Base-by-base conservation (phyloP, 2,797 vertebrate species). In the Leptatherina wallacei region DNA sequence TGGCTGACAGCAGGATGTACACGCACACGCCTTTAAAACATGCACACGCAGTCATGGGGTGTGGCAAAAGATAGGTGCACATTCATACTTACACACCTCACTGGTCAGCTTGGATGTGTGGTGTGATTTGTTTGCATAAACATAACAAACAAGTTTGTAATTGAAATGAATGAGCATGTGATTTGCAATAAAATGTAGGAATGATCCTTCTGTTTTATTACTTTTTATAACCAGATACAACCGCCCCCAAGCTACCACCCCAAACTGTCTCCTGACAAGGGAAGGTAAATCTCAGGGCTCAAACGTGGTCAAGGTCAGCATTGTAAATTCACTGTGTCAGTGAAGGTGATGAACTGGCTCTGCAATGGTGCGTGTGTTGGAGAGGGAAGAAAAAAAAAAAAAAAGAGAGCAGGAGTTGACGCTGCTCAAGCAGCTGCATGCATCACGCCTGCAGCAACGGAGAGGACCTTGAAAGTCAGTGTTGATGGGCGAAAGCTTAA, bases 111-210 rank as follows among this genome's bases (percentile, higher is more conserved):
- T 44, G 55, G 61, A 33, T 51, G 57, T 52, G 49, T 30, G 61
- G 44, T 55, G 33, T 1, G 38, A 51, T 29, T 61, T 77, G 85
- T 84, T 87, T 86, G 65, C 72, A 77, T 65, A 38, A 70, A 32
- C 11, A 42, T 73, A 81, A 77, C 82, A 92, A 89, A 92, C 85
- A 89, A 70, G 69, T 20, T 84, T 88, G 91, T 92, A 91, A 94
- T 90, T 91, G 80, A 84, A 73, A 85, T 29, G 57, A 61, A 77
- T 80, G 82, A 81, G 84, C 75, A 49, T 35, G 83, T 82, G 80
- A 91, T 89, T 85, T 86, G 83, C 81, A 65, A 61, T 86, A 77
- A 87, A 89, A 84, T 61, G 47, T 71, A 78, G 61, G 78, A 56
- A 77, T 78, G 40, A 44, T 60, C 71, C 68, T 36, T 47, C 22